Evolutionary conservation across 2,113 vertebrate genomes (phyloP), one percentile per base, ranked within the genome.

Genomic region (Alexandromys fortis): DNA sequence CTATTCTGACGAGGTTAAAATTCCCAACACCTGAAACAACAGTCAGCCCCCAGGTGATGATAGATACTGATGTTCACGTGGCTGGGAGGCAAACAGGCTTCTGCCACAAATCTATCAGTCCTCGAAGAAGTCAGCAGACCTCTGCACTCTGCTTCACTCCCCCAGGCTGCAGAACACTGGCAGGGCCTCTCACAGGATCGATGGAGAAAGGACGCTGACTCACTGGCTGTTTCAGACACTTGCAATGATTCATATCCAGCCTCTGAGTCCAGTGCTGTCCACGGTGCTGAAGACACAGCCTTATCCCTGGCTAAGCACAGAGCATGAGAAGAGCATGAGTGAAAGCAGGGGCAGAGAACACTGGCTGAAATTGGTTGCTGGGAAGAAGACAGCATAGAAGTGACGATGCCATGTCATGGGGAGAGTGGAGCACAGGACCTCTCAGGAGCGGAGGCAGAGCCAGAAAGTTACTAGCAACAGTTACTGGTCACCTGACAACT

Each of bases 401-500:
- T 79, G 30, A 38, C 3, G 22, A 17, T 21, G 30, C 17, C 5
- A 38, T 8, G 33, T 26, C 6, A 0, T 3, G 26, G 65, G 72
- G 22, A 4, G 9, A 3, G 26, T 19, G 14, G 35, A 58, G 45
- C n/a, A 1, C 19, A 26, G 16, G 5, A 33, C 63, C 63, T 90
- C 65, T 2, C 16, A 35, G 26, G 89, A 67, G 28, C 12, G 0
- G 1, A 13, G 4, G 14, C 14, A 0, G 42, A 58, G 45, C 21
- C 52, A 13, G 3, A 5, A 14, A 17, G 19, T 38, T 4, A 9
- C 21, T 3, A 0, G 45, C n/a, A 0, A 77, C 76, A 1, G 19
- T 38, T 14, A 3, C 16, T 8, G 38, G 38, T 12, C 14, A 61
- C 0, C 0, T 7, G n/a, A 52, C 0, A 0, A 33, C 26, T 38